Conservation (phyloP, 2,888 invertebrate genomes). For the Venustoraphidia nigricollis region DNA sequence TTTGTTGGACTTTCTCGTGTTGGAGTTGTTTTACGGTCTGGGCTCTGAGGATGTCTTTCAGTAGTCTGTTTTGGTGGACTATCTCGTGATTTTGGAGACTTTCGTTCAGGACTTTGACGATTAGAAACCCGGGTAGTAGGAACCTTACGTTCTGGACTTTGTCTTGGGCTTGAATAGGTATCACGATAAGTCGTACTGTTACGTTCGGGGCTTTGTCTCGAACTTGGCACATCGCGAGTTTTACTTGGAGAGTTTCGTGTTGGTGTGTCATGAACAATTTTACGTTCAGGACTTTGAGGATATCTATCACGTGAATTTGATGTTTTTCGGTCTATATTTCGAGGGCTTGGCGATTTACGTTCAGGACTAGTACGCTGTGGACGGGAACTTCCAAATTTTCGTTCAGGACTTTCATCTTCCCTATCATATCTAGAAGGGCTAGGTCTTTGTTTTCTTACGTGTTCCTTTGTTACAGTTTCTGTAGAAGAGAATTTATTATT, state of each 20-base stretch:
- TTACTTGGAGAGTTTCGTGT: no score
- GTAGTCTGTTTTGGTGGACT: slow-evolving; percentile 8
- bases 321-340: no score
- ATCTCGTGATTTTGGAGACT: slow-evolving; percentile 5
- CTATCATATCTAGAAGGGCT: slow-evolving; percentile 16
- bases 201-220: background rate
- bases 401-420: slow-evolving; percentile 14
- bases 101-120: slow-evolving; percentile 23
- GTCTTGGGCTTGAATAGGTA: slow-evolving; percentile 19
- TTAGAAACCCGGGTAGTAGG: background rate
- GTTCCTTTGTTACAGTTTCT: no score
- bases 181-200: background rate
- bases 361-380: no score
- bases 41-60: slow-evolving; percentile 2
- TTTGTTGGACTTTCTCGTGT: no score
- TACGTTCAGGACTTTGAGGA: slow-evolving; percentile 8
- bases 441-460: slow-evolving; percentile 8
- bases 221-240: no score
- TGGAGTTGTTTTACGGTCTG: no score
- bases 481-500: no score
- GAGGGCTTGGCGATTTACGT: no score
- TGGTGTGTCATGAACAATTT: background rate
- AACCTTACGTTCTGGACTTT: background rate
- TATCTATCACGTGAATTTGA: no score
- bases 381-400: slow-evolving; percentile 2